Evolutionary conservation across 2,113 vertebrate species (phyloP).

Genomic region (Brachyistius frenatus): DNA sequence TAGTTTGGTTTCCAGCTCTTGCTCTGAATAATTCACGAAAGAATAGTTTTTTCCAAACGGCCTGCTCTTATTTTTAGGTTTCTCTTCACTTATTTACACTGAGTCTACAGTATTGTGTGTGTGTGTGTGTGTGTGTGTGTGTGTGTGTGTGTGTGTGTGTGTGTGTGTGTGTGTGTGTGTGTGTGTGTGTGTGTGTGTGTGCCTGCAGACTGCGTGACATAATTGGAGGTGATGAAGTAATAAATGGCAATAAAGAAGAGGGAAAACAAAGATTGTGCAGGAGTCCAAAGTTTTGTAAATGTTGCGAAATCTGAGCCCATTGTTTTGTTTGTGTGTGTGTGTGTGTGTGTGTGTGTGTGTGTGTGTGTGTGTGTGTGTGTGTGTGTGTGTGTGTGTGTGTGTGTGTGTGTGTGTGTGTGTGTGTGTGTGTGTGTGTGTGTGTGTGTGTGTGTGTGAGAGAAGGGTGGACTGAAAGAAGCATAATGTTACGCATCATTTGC

Average conservation of each 20-base stretch:
- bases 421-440: not conserved
- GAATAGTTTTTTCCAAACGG: constrained; percentile 56
- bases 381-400: no score
- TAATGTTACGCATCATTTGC: constrained; percentile 24
- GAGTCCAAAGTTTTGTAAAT: not conserved
- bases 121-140: no score
- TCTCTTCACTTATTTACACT: constrained; percentile 52
- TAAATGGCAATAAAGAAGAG: not conserved
- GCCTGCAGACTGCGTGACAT: not conserved
- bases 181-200: no score
- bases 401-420: not conserved
- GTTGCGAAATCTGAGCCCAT: not conserved
- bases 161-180: no score
- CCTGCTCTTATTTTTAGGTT: constrained; percentile 54
- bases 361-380: no score
- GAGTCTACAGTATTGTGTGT: not conserved
- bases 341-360: no score
- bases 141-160: no score
- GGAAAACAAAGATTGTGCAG: not conserved
- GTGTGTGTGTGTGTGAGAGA: not conserved
- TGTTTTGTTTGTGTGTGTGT: no score
- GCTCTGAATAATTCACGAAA: constrained; percentile 65
- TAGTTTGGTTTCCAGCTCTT: constrained; percentile 15
- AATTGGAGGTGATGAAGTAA: not conserved
- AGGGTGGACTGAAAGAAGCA: constrained; percentile 12